Conservation (phyloP, 2,113 vertebrate species). For the Rhegmatorhina hoffmannsi region DNA sequence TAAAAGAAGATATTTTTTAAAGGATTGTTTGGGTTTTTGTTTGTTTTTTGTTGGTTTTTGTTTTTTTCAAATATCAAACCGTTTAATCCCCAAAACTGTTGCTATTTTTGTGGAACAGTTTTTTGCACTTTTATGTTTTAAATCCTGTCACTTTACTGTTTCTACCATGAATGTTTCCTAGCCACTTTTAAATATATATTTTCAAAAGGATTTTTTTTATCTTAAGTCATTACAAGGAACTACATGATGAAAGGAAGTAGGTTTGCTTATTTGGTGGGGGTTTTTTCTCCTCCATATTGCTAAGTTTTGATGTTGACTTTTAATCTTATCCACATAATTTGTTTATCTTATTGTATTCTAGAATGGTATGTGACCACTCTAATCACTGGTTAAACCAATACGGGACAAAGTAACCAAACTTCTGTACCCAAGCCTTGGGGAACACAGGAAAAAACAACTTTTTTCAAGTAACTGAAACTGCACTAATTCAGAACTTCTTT, state of each 20-base stretch:
- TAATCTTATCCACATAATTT: not conserved
- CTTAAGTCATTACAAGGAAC: not conserved
- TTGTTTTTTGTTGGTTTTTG: too few species aligned
- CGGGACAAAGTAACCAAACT: not conserved
- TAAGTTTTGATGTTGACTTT: not conserved
- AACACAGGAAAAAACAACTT: not conserved
- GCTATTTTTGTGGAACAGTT: not conserved
- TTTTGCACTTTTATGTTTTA: not conserved
- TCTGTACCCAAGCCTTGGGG: not conserved
- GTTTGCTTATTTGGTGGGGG: not conserved
- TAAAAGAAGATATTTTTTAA: not conserved
- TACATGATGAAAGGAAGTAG: not conserved
- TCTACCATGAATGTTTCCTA: not conserved
- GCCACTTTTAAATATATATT: not conserved
- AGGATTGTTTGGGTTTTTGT: not conserved
- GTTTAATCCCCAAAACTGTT: not conserved
- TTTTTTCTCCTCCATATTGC: not conserved
- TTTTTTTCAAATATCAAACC: not conserved
- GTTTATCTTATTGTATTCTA: not conserved
- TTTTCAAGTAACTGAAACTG: not conserved
- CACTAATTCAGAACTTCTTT: not conserved
- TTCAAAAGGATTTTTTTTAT: not conserved
- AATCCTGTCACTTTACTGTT: not conserved
- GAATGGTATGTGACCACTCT: not conserved
- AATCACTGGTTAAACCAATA: not conserved